Evolutionary conservation across 2,113 vertebrate genomes (phyloP).

Genomic region (Peucedramus taeniatus): DNA sequence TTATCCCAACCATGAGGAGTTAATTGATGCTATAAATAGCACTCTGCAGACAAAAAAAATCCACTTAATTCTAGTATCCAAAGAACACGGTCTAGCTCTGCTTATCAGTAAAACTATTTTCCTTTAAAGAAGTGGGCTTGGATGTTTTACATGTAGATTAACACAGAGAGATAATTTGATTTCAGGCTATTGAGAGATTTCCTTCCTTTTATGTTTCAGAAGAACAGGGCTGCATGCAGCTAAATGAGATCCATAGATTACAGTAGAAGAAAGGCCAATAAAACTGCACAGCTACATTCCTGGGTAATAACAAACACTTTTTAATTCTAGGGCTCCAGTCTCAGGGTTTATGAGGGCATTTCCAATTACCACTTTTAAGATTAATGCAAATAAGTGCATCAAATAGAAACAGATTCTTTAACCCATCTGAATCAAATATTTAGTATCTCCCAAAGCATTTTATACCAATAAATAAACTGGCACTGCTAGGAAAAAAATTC

Average conservation of each 20-base stretch:
- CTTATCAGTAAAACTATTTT: slow-evolving; percentile 28
- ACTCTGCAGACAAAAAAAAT: not conserved
- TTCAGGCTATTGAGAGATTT: slow-evolving; percentile 35
- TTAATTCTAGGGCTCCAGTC: not conserved
- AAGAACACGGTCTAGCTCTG: not conserved
- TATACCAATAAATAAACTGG: not conserved
- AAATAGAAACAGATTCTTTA: not conserved
- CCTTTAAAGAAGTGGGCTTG: not conserved
- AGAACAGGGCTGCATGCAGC: slow-evolving; percentile 15
- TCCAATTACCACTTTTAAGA: not conserved
- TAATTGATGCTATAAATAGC: slow-evolving; percentile 67
- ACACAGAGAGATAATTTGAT: slow-evolving; percentile 60
- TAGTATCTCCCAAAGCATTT: not conserved
- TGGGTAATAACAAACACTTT: not conserved
- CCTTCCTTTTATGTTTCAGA: slow-evolving; percentile 14
- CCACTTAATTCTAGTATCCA: not conserved
- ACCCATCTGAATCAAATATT: not conserved
- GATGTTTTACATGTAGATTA: slow-evolving; percentile 53
- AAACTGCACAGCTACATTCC: slow-evolving; percentile 9
- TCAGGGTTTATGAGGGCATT: slow-evolving; percentile 1
- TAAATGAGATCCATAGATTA: slow-evolving; percentile 58
- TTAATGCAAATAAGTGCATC: not conserved
- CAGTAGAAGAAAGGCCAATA: slow-evolving; percentile 44
- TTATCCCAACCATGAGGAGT: slow-evolving; percentile 38
- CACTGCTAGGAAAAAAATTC: not conserved